These are phyloP conservation scores for Lycocerus yunnanus DNA, from an alignment of 2,888 invertebrate genomes.

Conservation along the genomic window DNA sequence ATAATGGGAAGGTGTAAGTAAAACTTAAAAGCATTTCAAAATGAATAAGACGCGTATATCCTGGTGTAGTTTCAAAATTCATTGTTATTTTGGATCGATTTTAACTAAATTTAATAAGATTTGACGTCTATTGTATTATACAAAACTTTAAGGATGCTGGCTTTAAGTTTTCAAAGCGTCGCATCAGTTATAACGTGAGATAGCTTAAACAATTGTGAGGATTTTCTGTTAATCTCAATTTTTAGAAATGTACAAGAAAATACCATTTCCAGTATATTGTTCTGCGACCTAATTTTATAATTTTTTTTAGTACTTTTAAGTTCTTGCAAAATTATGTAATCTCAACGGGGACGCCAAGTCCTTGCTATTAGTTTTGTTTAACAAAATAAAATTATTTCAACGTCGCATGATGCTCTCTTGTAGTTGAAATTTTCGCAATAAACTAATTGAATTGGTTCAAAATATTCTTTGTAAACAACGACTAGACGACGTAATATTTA, in stretches of 20 bases:
- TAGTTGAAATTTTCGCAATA: not conserved
- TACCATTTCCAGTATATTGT: not conserved
- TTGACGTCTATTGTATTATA: constrained; percentile 17
- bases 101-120: constrained; percentile 23
- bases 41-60: not conserved
- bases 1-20: not conserved
- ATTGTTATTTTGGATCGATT: constrained; percentile 23
- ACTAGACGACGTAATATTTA: not conserved
- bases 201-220: not conserved
- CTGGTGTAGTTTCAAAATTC: constrained; percentile 19
- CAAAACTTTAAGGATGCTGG: constrained; percentile 1
- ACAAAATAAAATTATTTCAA: not conserved
- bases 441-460: too few species aligned
- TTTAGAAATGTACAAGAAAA: not conserved
- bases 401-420: not conserved
- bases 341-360: not conserved
- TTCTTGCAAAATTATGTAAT: not conserved
- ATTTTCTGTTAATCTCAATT: not conserved
- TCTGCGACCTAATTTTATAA: not conserved
- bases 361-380: not conserved
- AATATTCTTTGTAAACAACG: too few species aligned
- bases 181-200: constrained; percentile 1
- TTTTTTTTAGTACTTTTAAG: not conserved
- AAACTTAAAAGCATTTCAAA: not conserved
- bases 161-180: constrained; percentile 2